A percentile compares a stretch with the other conserved stretches of the same genome.
Evolutionary conservation across 2,797 vertebrate species (phyloP).

Genomic region (Eutrigla gurnardus): DNA sequence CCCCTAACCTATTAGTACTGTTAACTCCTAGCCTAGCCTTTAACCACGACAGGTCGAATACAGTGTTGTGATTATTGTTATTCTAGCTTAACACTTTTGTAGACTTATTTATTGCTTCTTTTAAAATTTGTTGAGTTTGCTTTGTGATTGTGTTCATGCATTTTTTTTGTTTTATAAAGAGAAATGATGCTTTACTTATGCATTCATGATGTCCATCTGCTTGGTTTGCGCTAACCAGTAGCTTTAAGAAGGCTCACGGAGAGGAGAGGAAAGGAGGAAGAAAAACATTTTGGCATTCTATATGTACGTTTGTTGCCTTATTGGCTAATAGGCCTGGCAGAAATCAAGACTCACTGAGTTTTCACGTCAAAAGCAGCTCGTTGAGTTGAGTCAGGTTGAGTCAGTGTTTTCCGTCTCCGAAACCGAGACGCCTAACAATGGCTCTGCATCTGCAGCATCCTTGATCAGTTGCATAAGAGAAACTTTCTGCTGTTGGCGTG

Average conservation of each 20-base stretch:
- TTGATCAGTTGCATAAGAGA: too few relatives aligned
- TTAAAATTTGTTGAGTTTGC: constrained; percentile 38
- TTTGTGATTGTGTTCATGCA: constrained; percentile 45
- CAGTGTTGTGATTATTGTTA: constrained; percentile 57
- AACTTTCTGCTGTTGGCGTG: constrained; percentile 6
- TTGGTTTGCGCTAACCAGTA: constrained; percentile 62
- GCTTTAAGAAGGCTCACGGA: constrained; percentile 74
- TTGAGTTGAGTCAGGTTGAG: background rate
- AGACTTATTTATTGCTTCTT: constrained; percentile 80
- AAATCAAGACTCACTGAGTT: constrained; percentile 40
- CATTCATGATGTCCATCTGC: constrained; percentile 47
- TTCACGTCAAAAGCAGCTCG: constrained; percentile 5
- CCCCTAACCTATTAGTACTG: constrained; percentile 69
- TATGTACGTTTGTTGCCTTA: constrained; percentile 70
- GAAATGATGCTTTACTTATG: constrained; percentile 66
- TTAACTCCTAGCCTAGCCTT: constrained; percentile 74
- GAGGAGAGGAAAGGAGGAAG: constrained; percentile 44
- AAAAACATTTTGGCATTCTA: constrained; percentile 77
- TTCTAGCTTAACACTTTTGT: constrained; percentile 68
- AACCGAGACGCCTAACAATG: background rate
- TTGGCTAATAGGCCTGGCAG: constrained; percentile 52
- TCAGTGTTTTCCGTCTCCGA: background rate
- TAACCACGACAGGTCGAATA: constrained; percentile 67
- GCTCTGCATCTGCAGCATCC: background rate
- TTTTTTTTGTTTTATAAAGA: constrained; percentile 43